These are phyloP conservation scores for Drosophila dives DNA, from an alignment of 2,888 invertebrate species.

Conservation along the genomic window DNA sequence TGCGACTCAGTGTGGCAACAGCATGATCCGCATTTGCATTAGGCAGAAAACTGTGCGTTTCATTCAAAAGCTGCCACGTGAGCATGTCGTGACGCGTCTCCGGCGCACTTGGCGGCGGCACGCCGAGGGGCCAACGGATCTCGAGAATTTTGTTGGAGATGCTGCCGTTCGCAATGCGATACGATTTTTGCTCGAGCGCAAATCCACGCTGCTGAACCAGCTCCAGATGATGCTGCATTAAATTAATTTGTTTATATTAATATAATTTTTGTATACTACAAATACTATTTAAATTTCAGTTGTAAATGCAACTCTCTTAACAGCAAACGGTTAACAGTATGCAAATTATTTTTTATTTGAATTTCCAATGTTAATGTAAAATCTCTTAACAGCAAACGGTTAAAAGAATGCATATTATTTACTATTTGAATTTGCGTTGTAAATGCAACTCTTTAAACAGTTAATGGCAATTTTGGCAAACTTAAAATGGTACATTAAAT, in stretches of 20 bases:
- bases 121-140: conserved; percentile 91
- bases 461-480: conserved; percentile 1
- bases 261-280: neutral
- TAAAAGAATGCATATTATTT: conserved; percentile 21
- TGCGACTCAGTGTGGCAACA: conserved; percentile 87
- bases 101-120: conserved; percentile 88
- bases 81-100: conserved; percentile 92
- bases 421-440: neutral
- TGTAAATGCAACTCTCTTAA: neutral
- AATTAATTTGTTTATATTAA: neutral
- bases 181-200: conserved; percentile 83
- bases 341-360: conserved; percentile 14
- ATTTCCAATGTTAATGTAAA: too few species aligned
- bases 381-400: neutral
- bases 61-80: conserved; percentile 94
- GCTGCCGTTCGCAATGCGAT: conserved; percentile 85
- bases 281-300: neutral
- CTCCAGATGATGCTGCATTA: conserved; percentile 85
- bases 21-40: conserved; percentile 93
- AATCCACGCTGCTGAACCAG: conserved; percentile 82
- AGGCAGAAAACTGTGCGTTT: conserved; percentile 92
- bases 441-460: neutral
- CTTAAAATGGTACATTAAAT: neutral
- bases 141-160: conserved; percentile 86
- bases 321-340: conserved; percentile 1